Percentiles rank a stretch among this genome's conserved stretches.
Conservation (phyloP, 2,888 invertebrate genomes). For the Caenorhabditis drosophilae region DNA sequence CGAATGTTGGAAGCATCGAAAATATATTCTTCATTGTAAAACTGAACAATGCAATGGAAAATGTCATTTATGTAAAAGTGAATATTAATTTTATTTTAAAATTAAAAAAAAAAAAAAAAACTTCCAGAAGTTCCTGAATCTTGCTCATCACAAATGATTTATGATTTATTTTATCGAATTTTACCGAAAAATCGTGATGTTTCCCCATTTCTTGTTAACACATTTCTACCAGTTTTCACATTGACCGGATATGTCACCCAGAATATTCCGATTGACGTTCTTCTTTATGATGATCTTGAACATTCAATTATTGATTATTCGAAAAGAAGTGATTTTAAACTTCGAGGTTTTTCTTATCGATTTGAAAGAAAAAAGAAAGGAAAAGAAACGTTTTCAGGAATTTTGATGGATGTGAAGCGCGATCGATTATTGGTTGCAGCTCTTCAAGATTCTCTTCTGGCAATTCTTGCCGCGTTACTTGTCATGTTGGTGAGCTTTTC, state of each 20-base stretch:
- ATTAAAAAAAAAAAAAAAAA: not conserved
- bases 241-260: constrained; percentile 54
- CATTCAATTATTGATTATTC: constrained; percentile 39
- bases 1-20: constrained; percentile 46
- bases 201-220: constrained; percentile 56
- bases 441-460: constrained; percentile 57
- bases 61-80: constrained; percentile 25
- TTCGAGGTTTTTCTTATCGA: constrained; percentile 50
- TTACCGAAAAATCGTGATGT: constrained; percentile 53
- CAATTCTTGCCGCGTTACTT: constrained; percentile 58
- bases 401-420: constrained; percentile 64
- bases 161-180: constrained; percentile 67
- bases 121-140: constrained; percentile 44
- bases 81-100: not conserved
- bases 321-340: constrained; percentile 21
- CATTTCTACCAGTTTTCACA: constrained; percentile 65
- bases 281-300: constrained; percentile 46
- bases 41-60: constrained; percentile 35
- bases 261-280: constrained; percentile 46
- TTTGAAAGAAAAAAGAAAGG: too few relatives aligned
- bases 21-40: constrained; percentile 52
- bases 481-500: constrained; percentile 42
- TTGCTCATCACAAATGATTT: constrained; percentile 61
- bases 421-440: constrained; percentile 62
- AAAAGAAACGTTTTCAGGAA: constrained; percentile 30